Conservation (phyloP, 1,140 invertebrate genomes). For the Aphidius gifuensis region DNA sequence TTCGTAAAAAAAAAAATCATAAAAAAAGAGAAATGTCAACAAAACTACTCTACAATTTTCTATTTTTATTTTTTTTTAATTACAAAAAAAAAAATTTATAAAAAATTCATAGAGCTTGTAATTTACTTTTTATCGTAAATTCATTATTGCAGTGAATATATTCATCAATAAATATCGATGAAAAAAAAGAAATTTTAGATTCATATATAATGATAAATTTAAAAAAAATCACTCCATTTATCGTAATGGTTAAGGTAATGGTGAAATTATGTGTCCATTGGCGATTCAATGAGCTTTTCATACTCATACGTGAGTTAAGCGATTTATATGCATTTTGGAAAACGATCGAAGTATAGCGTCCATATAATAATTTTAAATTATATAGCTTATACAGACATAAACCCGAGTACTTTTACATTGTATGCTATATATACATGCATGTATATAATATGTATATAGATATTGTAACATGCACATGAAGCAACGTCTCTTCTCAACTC, state of each 20-base stretch:
- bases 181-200: no score
- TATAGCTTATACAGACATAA: background rate
- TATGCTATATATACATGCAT: background rate
- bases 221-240: constrained; percentile 11
- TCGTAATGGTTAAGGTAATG: constrained; percentile 17
- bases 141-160: background rate
- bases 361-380: constrained; percentile 15
- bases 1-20: no score
- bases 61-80: no score
- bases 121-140: background rate
- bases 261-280: constrained; percentile 8
- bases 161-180: background rate
- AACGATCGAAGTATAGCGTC: constrained; percentile 3
- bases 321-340: constrained; percentile 16
- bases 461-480: no score
- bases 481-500: no score
- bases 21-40: no score
- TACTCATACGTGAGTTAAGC: constrained; percentile 10
- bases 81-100: no score
- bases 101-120: no score
- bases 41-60: no score
- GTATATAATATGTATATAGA: no score
- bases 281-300: constrained; percentile 18
- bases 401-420: background rate
- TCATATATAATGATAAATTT: background rate